Conservation (phyloP, 2,888 invertebrate species). For the Sicus ferrugineus region DNA sequence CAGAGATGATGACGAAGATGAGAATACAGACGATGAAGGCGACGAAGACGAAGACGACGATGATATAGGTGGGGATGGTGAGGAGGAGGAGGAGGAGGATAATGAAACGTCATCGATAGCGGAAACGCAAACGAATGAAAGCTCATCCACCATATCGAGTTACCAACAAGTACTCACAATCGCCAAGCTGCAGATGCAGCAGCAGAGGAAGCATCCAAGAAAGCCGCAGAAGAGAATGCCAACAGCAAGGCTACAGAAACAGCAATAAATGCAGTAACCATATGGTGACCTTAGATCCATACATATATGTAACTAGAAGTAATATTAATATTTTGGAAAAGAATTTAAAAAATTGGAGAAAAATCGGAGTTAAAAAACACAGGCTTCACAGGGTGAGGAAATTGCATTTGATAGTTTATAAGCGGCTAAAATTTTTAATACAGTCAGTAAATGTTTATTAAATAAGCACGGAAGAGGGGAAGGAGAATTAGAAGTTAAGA, state of each 20-base stretch:
- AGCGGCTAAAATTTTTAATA: too few species aligned
- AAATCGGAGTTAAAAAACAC: background rate
- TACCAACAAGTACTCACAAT: slow-evolving; percentile 56
- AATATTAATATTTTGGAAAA: background rate
- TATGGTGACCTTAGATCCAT: background rate
- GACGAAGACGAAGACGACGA: slow-evolving; percentile 46
- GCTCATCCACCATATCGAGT: slow-evolving; percentile 46
- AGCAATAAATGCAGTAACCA: slow-evolving; percentile 25
- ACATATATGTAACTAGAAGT: background rate
- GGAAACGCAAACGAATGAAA: slow-evolving; percentile 42
- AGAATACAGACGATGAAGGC: slow-evolving; percentile 29
- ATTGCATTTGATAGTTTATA: too few species aligned
- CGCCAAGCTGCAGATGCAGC: slow-evolving; percentile 56
- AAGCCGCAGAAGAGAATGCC: slow-evolving; percentile 55
- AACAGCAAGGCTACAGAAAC: slow-evolving; percentile 28
- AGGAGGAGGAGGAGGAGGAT: slow-evolving; percentile 38
- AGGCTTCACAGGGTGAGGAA: too few species aligned
- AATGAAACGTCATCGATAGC: slow-evolving; percentile 44
- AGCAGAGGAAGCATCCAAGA: slow-evolving; percentile 60
- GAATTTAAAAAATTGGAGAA: background rate
- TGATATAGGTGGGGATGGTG: slow-evolving; percentile 46
- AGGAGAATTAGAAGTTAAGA: background rate
- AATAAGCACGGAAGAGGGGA: too few species aligned
- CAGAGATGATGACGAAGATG: slow-evolving; percentile 13
- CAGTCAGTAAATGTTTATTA: too few species aligned